These are phyloP conservation scores for Chiridota heheva DNA, from an alignment of 35 echinoderm and acorn worm genomes.

Conservation along the genomic window DNA sequence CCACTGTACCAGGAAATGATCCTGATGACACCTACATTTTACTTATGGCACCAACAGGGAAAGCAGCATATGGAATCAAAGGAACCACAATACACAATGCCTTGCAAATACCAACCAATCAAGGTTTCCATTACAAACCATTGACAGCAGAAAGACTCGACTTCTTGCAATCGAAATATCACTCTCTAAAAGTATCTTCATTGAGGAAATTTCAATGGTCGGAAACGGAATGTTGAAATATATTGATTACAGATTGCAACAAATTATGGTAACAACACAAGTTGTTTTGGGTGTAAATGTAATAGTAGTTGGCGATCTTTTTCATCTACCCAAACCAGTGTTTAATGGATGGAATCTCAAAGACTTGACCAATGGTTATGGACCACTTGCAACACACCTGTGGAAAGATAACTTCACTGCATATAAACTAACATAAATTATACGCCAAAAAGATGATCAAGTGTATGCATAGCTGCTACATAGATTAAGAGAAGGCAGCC, in stretches of 20 bases:
- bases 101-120: conserved; percentile 14
- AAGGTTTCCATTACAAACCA: conserved; percentile 31
- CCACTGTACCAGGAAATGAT: background rate
- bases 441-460: conserved; percentile 56
- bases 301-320: conserved; percentile 45
- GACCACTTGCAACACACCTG: conserved; percentile 6
- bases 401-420: conserved; percentile 50
- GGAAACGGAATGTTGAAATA: conserved; percentile 25
- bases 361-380: background rate
- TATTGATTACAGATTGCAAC: conserved; percentile 28
- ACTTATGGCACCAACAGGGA: conserved; percentile 38
- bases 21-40: conserved; percentile 12
- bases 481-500: conserved; percentile 40
- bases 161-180: conserved; percentile 19
- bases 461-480: conserved; percentile 39
- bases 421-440: conserved; percentile 59
- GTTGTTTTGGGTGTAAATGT: conserved; percentile 44
- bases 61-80: conserved; percentile 42
- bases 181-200: conserved; percentile 27
- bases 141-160: background rate
- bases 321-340: conserved; percentile 55
- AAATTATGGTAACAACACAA: conserved; percentile 19
- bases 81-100: conserved; percentile 40
- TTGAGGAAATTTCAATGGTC: conserved; percentile 63
- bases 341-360: conserved; percentile 19